Evolutionary conservation across 2,797 vertebrate genomes (phyloP), one percentile per base, ranked within the genome.

Genomic region (Acridotheres tristis): DNA sequence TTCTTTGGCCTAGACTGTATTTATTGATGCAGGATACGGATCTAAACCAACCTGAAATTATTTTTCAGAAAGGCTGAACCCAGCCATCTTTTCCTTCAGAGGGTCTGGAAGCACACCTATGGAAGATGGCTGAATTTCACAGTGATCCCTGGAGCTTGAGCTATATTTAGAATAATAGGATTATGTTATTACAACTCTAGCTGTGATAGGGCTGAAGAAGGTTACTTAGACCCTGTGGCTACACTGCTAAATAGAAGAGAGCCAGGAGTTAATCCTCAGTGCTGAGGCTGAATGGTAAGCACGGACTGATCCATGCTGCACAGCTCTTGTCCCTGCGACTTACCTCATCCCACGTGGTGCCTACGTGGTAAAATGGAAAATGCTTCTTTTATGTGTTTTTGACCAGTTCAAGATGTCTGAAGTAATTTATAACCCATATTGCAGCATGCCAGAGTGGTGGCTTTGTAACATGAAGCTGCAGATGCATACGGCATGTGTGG

Each of bases 121-220:
- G 23, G 67, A 96, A 90, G 74, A 85, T 30, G 30, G 47, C 43
- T 62, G 66, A 92, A 92, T 95, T 85, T 92, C 59, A 62, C 42
- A 51, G 83, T 34, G 36, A 85, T 71, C 68, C 72, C 54, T 50
- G 67, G 50, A 91, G 67, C 54, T 8, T 80, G 38, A 71, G 78
- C 78, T 95, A 67, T 83, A 93, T 87, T 74, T 89, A 68, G 38
- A 91, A 85, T 89, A 92, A 89, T 88, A 91, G 58, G 66, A 90
- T 78, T 94, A 61, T 65, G 57, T 72, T 86, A 90, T 93, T 94
- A 92, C 26, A 76, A 23, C 45, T 82, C 57, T 61, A 85, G 65
- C 78, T 76, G 51, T 82, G 86, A 89, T 22, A 79, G 65, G 71
- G 23, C 86, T 90, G 54, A 65, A 81, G 76, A 75, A 94, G 67